Percentiles rank a stretch among this genome's conserved stretches.
These are phyloP conservation scores for Phylloscopus whistleri DNA, from an alignment of 2,113 vertebrate species.

Conservation along the genomic window DNA sequence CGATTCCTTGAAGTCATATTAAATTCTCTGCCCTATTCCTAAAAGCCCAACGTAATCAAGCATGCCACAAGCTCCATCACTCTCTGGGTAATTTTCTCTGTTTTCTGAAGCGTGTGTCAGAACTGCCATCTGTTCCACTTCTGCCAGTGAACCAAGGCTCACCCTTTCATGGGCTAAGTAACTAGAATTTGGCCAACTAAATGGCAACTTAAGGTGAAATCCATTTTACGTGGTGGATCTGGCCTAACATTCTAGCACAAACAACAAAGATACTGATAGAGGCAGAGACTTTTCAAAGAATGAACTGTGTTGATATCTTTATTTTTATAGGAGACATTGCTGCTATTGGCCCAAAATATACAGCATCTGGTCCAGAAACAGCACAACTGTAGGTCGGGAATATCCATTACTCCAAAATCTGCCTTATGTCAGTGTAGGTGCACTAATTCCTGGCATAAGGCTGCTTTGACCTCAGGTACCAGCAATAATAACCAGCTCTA, in stretches of 20 bases:
- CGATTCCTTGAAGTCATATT: neutral
- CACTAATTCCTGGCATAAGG: neutral
- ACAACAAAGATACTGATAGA: neutral
- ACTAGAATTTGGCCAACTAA: neutral
- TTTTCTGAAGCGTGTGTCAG: neutral
- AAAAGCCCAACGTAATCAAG: neutral
- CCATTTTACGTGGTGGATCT: neutral
- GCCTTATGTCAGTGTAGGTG: neutral
- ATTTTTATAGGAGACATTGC: neutral
- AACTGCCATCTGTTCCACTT: neutral
- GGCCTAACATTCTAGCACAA: neutral
- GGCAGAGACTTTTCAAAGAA: neutral
- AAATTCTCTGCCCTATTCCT: neutral
- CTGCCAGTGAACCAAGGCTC: neutral
- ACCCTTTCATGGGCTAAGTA: neutral
- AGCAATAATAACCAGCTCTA: neutral
- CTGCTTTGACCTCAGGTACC: neutral
- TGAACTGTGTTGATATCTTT: neutral
- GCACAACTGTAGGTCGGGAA: neutral
- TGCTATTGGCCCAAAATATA: neutral
- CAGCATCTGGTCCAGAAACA: neutral
- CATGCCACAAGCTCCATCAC: neutral
- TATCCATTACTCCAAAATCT: neutral
- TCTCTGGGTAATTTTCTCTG: neutral
- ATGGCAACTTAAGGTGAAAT: neutral